phyloP scores from a whole-genome alignment of 2,888 invertebrate species.

The Drosophila kuntzei region DNA sequence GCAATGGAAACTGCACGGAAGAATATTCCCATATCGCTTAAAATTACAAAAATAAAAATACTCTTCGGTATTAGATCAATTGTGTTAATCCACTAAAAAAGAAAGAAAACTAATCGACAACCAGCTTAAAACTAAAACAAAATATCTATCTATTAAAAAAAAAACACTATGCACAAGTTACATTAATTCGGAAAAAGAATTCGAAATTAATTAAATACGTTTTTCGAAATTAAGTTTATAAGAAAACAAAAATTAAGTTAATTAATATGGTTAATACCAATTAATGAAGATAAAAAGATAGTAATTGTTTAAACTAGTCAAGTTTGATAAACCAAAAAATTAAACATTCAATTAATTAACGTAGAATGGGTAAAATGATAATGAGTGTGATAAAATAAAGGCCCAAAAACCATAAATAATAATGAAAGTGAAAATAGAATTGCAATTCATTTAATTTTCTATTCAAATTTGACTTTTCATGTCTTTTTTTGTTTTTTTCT shows the following conservation, averaged over 20 bases:
- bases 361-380: not conserved
- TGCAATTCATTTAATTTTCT: slow-evolving; percentile 67
- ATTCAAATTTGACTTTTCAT: slow-evolving; percentile 18
- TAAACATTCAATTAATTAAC: not conserved
- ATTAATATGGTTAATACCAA: slow-evolving; percentile 3
- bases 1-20: slow-evolving; percentile 30
- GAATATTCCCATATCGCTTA: slow-evolving; percentile 31
- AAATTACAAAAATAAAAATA: slow-evolving; percentile 33
- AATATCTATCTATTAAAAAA: not conserved
- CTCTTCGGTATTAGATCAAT: slow-evolving; percentile 17
- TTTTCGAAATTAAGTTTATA: not conserved
- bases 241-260: not conserved
- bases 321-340: not conserved
- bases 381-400: slow-evolving; percentile 8
- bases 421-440: slow-evolving; percentile 60
- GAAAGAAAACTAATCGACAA: slow-evolving; percentile 1
- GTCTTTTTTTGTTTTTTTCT: slow-evolving; percentile 6
- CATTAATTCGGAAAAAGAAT: not conserved
- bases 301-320: not conserved
- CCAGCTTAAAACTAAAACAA: slow-evolving; percentile 13
- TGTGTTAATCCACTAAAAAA: slow-evolving; percentile 13
- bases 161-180: not conserved
- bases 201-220: not conserved
- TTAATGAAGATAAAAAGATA: not conserved
- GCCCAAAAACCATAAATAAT: slow-evolving; percentile 59